phyloP scores from a whole-genome alignment of 1,140 invertebrate genomes.

The Amphibalanus amphitrite region DNA sequence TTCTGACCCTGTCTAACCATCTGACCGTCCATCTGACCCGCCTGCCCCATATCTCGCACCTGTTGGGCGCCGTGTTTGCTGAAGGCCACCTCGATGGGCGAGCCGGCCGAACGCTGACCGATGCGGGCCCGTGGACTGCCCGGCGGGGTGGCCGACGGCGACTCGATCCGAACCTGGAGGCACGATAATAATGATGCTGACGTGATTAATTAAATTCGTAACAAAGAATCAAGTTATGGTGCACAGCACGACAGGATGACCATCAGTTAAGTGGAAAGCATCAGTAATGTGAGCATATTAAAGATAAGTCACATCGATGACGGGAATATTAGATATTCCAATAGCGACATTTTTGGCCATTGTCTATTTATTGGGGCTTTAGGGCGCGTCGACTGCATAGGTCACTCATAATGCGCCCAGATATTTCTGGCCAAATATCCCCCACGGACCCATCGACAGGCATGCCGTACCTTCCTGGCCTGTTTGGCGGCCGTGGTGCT shows the following conservation, averaged over 20 bases:
- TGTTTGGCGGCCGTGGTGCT: not conserved
- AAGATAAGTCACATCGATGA: too few relatives aligned
- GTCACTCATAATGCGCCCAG: slow-evolving; percentile 58
- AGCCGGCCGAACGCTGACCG: slow-evolving; percentile 1
- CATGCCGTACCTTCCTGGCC: slow-evolving; percentile 70
- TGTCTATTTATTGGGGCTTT: too few relatives aligned
- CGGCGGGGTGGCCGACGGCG: slow-evolving; percentile 11
- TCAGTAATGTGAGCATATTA: too few relatives aligned
- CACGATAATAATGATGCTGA: slow-evolving; percentile 12
- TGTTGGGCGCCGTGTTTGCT: not conserved
- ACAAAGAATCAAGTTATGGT: slow-evolving; percentile 78
- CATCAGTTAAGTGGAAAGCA: slow-evolving; percentile 80
- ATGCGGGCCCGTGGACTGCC: slow-evolving; percentile 12
- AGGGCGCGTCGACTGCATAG: slow-evolving; percentile 57
- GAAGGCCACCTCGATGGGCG: slow-evolving; percentile 2
- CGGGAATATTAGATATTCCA: too few relatives aligned
- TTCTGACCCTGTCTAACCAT: too few relatives aligned
- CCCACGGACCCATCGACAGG: slow-evolving; percentile 51
- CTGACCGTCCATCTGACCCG: too few relatives aligned
- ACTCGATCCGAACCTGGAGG: not conserved
- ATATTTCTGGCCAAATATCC: slow-evolving; percentile 63
- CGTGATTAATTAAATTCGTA: too few relatives aligned
- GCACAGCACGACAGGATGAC: slow-evolving; percentile 78
- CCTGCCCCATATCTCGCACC: too few relatives aligned
- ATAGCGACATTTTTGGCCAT: too few relatives aligned